A percentile compares a stretch with the other conserved stretches of the same genome.
phyloP scores from a whole-genome alignment of 2,888 invertebrate species.

The Euzetes globulus region DNA sequence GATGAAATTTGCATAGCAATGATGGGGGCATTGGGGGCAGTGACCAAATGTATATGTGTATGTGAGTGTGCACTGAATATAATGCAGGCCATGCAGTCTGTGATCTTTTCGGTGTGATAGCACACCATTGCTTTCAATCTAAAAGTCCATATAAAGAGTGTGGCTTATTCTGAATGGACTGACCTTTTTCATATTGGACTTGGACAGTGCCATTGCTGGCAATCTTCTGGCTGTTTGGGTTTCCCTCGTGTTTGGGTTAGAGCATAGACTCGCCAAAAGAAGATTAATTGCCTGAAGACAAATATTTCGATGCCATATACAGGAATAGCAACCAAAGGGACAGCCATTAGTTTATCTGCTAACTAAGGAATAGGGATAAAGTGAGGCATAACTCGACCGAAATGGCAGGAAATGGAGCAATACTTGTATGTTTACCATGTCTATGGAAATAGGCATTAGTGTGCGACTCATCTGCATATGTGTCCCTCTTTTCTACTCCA shows the following conservation, averaged over 20 bases:
- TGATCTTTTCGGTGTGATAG: background rate
- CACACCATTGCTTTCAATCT: background rate
- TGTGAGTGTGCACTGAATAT: background rate
- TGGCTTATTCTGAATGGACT: background rate
- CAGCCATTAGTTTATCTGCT: background rate
- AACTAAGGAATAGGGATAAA: background rate
- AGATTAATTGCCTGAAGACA: slow-evolving; percentile 30
- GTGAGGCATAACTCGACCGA: background rate
- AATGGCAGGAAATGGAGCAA: slow-evolving; percentile 29
- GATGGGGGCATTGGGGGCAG: background rate
- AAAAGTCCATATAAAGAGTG: background rate
- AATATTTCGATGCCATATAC: slow-evolving; percentile 1
- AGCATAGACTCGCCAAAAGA: slow-evolving; percentile 16
- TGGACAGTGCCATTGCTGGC: background rate
- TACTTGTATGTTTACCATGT: slow-evolving; percentile 18
- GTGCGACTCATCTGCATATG: background rate
- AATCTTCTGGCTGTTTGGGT: background rate
- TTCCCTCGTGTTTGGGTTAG: slow-evolving; percentile 10
- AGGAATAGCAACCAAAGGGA: background rate
- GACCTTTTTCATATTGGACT: slow-evolving; percentile 17
- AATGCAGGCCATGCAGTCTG: background rate
- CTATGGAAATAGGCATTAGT: background rate
- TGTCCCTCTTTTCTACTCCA: background rate
- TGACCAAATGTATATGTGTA: background rate
- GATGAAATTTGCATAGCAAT: slow-evolving; percentile 9